Evolutionary conservation across 2,797 vertebrate species (phyloP), one percentile per base, ranked within the genome.

Genomic region (Molossus alvarezi): DNA sequence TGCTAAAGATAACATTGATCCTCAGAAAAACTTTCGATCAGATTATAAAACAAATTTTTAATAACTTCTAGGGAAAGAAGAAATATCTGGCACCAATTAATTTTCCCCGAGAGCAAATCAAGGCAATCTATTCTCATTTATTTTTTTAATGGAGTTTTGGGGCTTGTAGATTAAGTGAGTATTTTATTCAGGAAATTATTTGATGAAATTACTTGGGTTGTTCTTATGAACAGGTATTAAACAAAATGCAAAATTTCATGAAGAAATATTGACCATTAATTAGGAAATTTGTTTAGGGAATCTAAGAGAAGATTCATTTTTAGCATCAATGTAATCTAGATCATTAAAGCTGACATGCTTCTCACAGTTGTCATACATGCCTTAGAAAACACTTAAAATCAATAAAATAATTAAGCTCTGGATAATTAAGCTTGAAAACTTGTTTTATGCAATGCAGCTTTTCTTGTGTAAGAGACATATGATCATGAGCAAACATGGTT

Each of bases 181-280:
- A 53, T 87, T 71, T 95, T 82, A 80, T 67, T 89, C 33, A 73
- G 33, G 20, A 75, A 90, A 90, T 41, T 92, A 45, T 82, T 76
- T 90, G 21, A 23, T 33, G 37, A 18, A 77, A 55, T 86, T 15
- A 82, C 9, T 55, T 41, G 37, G 18, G 11, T n/a, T 86, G 57
- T 67, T 57, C 37, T 69, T 83, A 64, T 27, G 11, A 89, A 86
- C 29, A 55, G 23, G 2, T 20, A 41, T 60, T 69, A 86, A 67
- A 51, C 15, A 85, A 64, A 53, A n/a, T 85, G 65, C 37, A 85
- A 85, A 86, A 77, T 95, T 73, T 33, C 18, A 29, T n/a, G 20
- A 62, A 45, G 64, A 86, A 93, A 33, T 53, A 67, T 27, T 82
- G 27, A 88, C 33, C 5, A 67, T 14, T 73, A 33, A 5, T n/a